phyloP scores from a whole-genome alignment of 2,797 vertebrate species.

The Smutsia gigantea region DNA sequence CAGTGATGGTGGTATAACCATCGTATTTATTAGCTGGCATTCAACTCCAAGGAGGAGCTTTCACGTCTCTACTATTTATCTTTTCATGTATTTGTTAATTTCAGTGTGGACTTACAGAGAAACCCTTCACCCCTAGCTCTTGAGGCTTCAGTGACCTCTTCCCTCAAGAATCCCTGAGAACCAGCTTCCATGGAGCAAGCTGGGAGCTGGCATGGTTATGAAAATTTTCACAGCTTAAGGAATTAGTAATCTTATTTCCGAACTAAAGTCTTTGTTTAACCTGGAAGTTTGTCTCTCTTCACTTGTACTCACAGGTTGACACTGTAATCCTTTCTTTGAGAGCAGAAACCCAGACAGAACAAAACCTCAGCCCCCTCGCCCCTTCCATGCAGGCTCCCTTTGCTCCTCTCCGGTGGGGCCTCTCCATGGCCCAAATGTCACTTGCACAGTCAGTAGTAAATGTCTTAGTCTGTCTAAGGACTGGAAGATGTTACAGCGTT shows the following conservation, averaged over 20 bases:
- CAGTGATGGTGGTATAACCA: background rate
- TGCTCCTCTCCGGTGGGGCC: background rate
- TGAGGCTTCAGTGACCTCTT: background rate
- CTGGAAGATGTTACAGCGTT: background rate
- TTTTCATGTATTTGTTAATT: background rate
- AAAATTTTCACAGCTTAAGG: background rate
- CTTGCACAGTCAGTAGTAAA: background rate
- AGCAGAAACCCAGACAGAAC: background rate
- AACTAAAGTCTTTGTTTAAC: background rate
- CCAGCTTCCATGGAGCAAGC: too few relatives aligned
- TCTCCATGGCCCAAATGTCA: background rate
- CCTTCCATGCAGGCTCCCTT: background rate
- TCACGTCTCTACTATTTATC: background rate
- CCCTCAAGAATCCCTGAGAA: background rate
- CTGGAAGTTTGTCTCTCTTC: background rate
- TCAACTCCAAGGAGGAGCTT: background rate
- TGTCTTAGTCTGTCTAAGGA: background rate
- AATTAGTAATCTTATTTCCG: background rate
- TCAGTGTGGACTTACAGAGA: background rate
- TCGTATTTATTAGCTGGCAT: background rate
- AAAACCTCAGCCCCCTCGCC: accelerated
- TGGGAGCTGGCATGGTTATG: background rate
- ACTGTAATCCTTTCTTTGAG: background rate
- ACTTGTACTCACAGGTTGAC: background rate
- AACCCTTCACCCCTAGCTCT: background rate